phyloP scores from a whole-genome alignment of 2,113 vertebrate species.

The Chloropsis cyanopogon region DNA sequence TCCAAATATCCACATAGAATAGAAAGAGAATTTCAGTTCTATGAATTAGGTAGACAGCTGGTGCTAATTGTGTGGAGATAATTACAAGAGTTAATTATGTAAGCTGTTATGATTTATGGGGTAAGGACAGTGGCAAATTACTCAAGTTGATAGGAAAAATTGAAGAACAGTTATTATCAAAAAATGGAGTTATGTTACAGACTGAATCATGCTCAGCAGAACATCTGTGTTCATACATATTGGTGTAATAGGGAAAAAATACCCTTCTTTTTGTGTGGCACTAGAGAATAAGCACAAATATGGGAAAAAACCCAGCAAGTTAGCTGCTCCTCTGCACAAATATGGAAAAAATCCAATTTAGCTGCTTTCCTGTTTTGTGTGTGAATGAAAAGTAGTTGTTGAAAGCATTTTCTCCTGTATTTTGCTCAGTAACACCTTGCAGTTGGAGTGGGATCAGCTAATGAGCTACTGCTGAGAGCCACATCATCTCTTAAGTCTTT shows the following conservation, averaged over 20 bases:
- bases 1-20: not conserved
- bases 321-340: not conserved
- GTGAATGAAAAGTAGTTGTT: not conserved
- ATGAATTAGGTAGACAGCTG: conserved; percentile 21
- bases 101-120: conserved; percentile 23
- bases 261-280: not conserved
- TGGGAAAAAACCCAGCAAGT: not conserved
- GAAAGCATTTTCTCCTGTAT: not conserved
- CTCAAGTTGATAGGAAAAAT: not conserved
- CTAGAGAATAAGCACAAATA: not conserved
- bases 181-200: not conserved
- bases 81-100: conserved; percentile 17
- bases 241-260: not conserved
- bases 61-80: not conserved
- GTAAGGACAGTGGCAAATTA: conserved; percentile 3
- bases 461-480: not conserved
- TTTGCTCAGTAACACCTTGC: not conserved
- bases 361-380: not conserved
- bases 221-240: not conserved
- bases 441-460: not conserved
- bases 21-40: not conserved
- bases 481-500: not conserved
- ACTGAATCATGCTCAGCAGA: not conserved
- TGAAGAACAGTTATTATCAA: not conserved
- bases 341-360: not conserved